Conservation (phyloP, 2,888 invertebrate species). For the Polydrusus pterygomalis region DNA sequence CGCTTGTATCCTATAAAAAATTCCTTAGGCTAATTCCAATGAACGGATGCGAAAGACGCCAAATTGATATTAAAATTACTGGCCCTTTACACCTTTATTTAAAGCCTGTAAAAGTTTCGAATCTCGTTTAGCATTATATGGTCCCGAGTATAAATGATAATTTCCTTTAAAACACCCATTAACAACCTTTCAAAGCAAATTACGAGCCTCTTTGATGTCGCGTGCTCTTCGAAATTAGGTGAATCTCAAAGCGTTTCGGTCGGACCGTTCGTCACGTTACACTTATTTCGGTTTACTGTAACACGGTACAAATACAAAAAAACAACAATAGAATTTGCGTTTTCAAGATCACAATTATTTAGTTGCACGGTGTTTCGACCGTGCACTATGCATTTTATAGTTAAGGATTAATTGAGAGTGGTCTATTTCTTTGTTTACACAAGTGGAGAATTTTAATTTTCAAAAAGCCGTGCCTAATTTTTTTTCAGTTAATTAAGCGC, state of each 20-base stretch:
- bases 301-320: constrained; percentile 21
- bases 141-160: background rate
- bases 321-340: constrained; percentile 28
- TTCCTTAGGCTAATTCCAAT: too few species aligned
- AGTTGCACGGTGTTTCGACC: background rate
- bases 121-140: background rate
- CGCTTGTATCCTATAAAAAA: too few species aligned
- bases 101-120: too few species aligned
- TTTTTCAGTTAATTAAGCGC: too few species aligned
- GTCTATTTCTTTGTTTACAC: too few species aligned
- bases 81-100: too few species aligned
- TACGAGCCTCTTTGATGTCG: constrained; percentile 20
- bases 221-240: constrained; percentile 31
- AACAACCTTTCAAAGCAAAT: constrained; percentile 7
- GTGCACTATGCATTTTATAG: background rate
- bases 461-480: too few species aligned
- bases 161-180: background rate
- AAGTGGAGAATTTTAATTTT: too few species aligned
- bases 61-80: too few species aligned
- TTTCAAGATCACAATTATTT: constrained; percentile 34
- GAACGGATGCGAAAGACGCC: too few species aligned
- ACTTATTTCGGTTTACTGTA: constrained; percentile 30
- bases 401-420: constrained; percentile 1
- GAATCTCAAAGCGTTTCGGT: constrained; percentile 21
- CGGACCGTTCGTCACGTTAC: constrained; percentile 33